Conservation (phyloP, 1,140 invertebrate species). For the Bilobella aurantiaca region DNA sequence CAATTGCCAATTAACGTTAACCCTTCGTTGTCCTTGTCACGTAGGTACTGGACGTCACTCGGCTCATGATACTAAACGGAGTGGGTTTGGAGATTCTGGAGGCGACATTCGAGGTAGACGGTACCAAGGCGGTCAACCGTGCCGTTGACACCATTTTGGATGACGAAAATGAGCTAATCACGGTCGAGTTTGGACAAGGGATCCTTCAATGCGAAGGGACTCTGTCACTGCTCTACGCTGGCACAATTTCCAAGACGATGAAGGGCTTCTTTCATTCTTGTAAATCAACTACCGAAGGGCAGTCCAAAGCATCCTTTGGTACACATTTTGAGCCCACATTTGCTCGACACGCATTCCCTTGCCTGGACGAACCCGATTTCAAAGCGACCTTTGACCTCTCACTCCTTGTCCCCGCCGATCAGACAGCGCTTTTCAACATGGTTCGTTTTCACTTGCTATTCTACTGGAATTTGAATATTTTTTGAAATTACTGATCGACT, state of each 20-base stretch:
- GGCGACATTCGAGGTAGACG: neutral
- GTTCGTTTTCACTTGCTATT: slow-evolving; percentile 41
- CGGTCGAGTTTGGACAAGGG: neutral
- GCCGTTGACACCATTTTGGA: neutral
- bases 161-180: neutral
- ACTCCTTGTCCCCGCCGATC: slow-evolving; percentile 56
- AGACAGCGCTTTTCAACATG: slow-evolving; percentile 88
- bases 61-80: neutral
- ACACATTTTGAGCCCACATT: slow-evolving; percentile 50
- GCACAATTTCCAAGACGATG: neutral
- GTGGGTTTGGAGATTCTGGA: neutral
- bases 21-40: neutral
- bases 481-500: too few species aligned
- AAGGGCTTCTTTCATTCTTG: neutral
- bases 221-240: neutral
- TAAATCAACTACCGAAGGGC: neutral
- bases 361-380: slow-evolving; percentile 51
- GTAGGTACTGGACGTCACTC: neutral
- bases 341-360: slow-evolving; percentile 51
- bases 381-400: slow-evolving; percentile 49
- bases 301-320: neutral
- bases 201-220: neutral
- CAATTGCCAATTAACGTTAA: neutral
- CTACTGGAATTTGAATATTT: too few species aligned
- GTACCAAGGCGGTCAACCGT: neutral